phyloP scores from a whole-genome alignment of 2,113 vertebrate genomes.

The Tauraco erythrolophus region DNA sequence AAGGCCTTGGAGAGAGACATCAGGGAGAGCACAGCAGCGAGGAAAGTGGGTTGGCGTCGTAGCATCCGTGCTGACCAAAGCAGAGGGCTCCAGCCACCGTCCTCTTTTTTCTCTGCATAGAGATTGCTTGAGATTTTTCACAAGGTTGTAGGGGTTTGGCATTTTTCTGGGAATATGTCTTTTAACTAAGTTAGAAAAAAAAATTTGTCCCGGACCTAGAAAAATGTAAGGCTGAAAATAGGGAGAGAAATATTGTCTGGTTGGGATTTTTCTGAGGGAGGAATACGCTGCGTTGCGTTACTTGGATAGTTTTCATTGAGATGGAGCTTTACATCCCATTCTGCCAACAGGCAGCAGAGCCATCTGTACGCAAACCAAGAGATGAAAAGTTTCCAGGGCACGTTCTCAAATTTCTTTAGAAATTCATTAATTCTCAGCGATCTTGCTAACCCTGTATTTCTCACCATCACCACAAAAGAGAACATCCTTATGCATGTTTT shows the following conservation, averaged over 20 bases:
- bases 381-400: neutral
- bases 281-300: fast-evolving
- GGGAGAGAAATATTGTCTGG: neutral
- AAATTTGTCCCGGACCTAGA: neutral
- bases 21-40: fast-evolving
- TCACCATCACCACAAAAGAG: neutral
- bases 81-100: fast-evolving
- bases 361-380: neutral
- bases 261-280: neutral
- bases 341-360: neutral
- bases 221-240: neutral
- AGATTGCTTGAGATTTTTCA: neutral
- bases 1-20: neutral
- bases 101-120: neutral
- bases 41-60: neutral
- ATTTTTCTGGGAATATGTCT: neutral
- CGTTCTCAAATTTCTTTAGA: neutral
- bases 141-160: neutral
- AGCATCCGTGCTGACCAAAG: neutral
- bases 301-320: neutral
- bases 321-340: neutral
- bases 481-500: neutral
- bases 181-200: neutral
- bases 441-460: neutral
- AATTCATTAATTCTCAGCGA: neutral